phyloP scores from a whole-genome alignment of 1,140 invertebrate species.

The Arctopsyche grandis region DNA sequence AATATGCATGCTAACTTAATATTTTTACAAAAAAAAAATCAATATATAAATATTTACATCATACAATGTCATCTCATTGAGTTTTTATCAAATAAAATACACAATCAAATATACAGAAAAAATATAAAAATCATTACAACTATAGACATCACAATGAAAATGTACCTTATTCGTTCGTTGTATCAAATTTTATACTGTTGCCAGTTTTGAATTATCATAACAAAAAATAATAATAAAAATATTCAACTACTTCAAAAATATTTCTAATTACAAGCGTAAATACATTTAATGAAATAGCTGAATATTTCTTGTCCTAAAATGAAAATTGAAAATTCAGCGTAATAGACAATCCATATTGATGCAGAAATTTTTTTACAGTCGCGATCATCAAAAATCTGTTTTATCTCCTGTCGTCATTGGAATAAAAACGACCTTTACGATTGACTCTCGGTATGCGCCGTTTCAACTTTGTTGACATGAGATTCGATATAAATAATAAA shows the following conservation, averaged over 20 bases:
- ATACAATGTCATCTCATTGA: constrained; percentile 16
- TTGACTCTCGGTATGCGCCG: no score
- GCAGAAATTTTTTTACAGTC: no score
- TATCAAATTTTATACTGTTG: constrained; percentile 39
- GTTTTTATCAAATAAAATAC: neutral
- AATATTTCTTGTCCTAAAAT: no score
- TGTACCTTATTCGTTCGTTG: constrained; percentile 11
- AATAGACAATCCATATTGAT: no score
- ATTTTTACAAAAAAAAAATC: constrained; percentile 24
- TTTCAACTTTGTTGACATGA: no score
- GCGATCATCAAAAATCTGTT: no score
- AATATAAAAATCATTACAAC: constrained; percentile 20
- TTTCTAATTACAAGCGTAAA: no score
- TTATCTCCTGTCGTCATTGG: no score
- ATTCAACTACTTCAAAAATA: neutral
- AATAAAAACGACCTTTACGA: no score
- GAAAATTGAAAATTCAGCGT: no score
- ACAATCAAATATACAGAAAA: constrained; percentile 8
- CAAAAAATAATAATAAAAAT: constrained; percentile 13
- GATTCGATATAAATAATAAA: no score
- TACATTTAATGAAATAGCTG: no score
- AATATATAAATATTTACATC: constrained; percentile 34
- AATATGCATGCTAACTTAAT: constrained; percentile 34
- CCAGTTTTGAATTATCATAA: constrained; percentile 17
- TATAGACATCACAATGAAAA: constrained; percentile 37